These are phyloP conservation scores for Dendrocincla tyrannina DNA, from an alignment of 2,797 vertebrate species.

Conservation along the genomic window DNA sequence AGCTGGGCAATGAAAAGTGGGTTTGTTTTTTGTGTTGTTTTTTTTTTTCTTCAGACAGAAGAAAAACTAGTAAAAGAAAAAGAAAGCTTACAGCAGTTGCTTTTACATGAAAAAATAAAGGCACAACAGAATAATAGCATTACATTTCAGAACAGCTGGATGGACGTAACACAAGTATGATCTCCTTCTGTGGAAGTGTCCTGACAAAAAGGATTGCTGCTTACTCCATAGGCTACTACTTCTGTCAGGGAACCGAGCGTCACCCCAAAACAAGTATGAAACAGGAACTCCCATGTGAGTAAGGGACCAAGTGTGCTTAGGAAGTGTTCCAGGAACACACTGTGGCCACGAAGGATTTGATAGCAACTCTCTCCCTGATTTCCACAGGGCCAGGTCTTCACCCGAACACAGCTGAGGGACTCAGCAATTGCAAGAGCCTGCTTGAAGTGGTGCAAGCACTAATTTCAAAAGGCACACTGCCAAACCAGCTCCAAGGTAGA, in stretches of 20 bases:
- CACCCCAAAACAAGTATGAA: background rate
- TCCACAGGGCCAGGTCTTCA: background rate
- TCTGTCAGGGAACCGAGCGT: background rate
- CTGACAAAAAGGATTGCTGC: background rate
- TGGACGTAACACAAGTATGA: conserved; percentile 19
- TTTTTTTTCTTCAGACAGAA: conserved; percentile 45
- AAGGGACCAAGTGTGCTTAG: background rate
- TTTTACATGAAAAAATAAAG: conserved; percentile 81
- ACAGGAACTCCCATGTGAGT: background rate
- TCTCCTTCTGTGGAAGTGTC: conserved; percentile 32
- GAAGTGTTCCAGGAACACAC: background rate
- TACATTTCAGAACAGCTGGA: conserved; percentile 65
- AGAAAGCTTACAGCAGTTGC: conserved; percentile 81
- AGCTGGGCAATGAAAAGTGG: conserved; percentile 70
- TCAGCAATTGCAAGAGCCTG: background rate
- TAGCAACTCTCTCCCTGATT: background rate
- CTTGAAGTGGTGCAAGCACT: background rate
- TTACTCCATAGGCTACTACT: background rate
- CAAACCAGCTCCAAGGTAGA: background rate
- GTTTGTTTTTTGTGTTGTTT: background rate
- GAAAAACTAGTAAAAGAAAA: conserved; percentile 19
- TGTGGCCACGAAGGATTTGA: background rate
- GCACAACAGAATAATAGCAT: conserved; percentile 80
- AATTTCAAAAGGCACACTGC: background rate
- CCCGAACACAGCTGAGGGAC: background rate